phyloP scores from a whole-genome alignment of 2,888 invertebrate species.

The Arge pagana region DNA sequence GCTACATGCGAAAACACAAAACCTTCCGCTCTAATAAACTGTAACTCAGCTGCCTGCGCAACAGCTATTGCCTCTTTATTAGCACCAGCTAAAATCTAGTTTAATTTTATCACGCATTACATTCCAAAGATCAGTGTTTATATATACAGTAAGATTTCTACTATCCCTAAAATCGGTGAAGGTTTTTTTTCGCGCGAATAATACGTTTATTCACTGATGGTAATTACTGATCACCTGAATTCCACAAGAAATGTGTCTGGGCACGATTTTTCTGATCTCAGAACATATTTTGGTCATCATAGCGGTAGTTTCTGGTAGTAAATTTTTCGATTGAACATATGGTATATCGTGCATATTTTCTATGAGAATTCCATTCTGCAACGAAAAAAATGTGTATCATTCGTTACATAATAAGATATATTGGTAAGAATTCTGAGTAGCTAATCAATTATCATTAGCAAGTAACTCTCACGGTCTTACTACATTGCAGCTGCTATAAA shows the following conservation, averaged over 20 bases:
- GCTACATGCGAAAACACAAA: slow-evolving; percentile 80
- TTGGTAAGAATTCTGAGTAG: slow-evolving; percentile 9
- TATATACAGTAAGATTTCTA: too few species aligned
- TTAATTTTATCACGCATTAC: too few species aligned
- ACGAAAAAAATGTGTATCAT: slow-evolving; percentile 30
- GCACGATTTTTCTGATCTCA: slow-evolving; percentile 64
- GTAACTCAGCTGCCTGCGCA: slow-evolving; percentile 69
- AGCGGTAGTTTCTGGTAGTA: slow-evolving; percentile 72
- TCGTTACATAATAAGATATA: slow-evolving; percentile 11
- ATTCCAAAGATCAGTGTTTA: slow-evolving; percentile 15
- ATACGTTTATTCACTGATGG: background rate
- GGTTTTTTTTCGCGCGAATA: background rate
- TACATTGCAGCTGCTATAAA: slow-evolving; percentile 64
- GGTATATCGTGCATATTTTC: slow-evolving; percentile 85
- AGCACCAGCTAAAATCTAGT: slow-evolving; percentile 73
- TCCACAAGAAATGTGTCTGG: slow-evolving; percentile 63
- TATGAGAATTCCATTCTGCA: slow-evolving; percentile 71
- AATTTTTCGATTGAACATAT: slow-evolving; percentile 63
- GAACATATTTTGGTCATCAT: slow-evolving; percentile 69
- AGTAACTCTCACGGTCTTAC: slow-evolving; percentile 60
- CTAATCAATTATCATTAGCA: slow-evolving; percentile 23
- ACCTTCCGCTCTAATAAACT: slow-evolving; percentile 79
- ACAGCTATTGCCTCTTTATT: slow-evolving; percentile 78
- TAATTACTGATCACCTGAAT: slow-evolving; percentile 61
- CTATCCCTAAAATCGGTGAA: background rate